Evolutionary conservation across 2,888 invertebrate species (phyloP), one percentile per base, ranked within the genome.

Genomic region (Ennomos erosarius): DNA sequence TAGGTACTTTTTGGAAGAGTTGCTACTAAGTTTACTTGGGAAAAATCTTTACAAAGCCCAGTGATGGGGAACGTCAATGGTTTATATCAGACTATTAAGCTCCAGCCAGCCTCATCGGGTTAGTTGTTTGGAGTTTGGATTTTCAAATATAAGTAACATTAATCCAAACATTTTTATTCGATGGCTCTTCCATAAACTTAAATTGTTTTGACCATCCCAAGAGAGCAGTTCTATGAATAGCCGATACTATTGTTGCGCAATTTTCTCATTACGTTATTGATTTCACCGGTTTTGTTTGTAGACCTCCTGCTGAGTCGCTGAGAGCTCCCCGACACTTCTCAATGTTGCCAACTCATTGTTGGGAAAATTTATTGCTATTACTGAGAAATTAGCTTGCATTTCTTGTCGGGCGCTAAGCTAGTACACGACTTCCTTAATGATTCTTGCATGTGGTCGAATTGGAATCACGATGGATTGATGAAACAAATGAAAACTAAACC

Each of bases 251-350:
- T 69, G 76, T 90, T 89, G 86, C 85, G 89, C 84, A 89, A 89
- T 87, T 85, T 78, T 77, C 83, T 89, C 89, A 90, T 90, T 89
- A 88, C 84, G 80, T 84, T 88, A 89, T 90, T 88, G 88, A 88
- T 89, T 90, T 88, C 88, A 83, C 82, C 74, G 81, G 84, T 86
- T 85, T 81, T 81, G 84, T 84, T 77, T 79, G 82, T 69, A 72
- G 85, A 76, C 81, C 64, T 77, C 90, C 89, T 82, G 85, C 84
- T 81, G 87, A 8, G 65, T 36, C 39, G 48, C 46, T 50, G 55
- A 48, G 52, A 70, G 70, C 69, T 68, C 65, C 53, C 67, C 70
- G 65, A 66, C 70, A 68, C 70, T 58, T 59, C 46, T 57, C 57
- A 39, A 49, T 65, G 58, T 68, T 72, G 67, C 59, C 56, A 51